Percentiles rank a stretch among this genome's conserved stretches.
phyloP scores from a whole-genome alignment of 2,797 vertebrate genomes.

The Sebastolobus altivelis region DNA sequence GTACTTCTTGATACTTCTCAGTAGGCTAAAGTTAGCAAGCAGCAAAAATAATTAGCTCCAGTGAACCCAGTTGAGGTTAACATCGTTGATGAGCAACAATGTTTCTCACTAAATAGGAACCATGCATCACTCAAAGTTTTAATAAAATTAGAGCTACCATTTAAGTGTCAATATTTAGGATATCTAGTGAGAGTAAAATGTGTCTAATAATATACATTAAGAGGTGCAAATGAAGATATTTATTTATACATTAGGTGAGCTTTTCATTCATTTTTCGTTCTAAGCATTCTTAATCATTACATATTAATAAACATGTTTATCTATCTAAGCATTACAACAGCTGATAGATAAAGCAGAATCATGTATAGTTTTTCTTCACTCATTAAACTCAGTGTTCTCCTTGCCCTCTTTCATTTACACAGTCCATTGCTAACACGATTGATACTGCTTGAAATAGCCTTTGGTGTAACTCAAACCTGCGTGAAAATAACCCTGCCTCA shows the following conservation, averaged over 20 bases:
- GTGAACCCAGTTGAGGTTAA: conserved; percentile 20
- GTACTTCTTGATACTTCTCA: neutral
- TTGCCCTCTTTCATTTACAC: conserved; percentile 14
- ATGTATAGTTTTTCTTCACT: neutral
- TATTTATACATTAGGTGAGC: neutral
- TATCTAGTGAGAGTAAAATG: neutral
- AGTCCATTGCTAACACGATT: conserved; percentile 14
- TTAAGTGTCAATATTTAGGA: neutral
- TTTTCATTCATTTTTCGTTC: neutral
- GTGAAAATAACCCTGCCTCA: conserved; percentile 53
- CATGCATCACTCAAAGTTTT: neutral
- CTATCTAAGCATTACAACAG: neutral
- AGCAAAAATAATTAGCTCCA: conserved; percentile 34
- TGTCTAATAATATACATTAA: neutral
- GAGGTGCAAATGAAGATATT: neutral
- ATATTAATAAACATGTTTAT: neutral
- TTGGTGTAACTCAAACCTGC: conserved; percentile 47
- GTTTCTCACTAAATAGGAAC: conserved; percentile 4
- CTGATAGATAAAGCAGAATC: neutral
- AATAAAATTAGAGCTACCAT: neutral
- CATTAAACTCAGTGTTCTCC: conserved; percentile 9
- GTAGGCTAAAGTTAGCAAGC: conserved; percentile 29
- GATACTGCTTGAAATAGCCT: conserved; percentile 54
- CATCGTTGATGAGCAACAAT: conserved; percentile 25
- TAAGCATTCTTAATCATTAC: neutral